phyloP scores from a whole-genome alignment of 2,888 invertebrate species.

The Willowsia nigromaculata region DNA sequence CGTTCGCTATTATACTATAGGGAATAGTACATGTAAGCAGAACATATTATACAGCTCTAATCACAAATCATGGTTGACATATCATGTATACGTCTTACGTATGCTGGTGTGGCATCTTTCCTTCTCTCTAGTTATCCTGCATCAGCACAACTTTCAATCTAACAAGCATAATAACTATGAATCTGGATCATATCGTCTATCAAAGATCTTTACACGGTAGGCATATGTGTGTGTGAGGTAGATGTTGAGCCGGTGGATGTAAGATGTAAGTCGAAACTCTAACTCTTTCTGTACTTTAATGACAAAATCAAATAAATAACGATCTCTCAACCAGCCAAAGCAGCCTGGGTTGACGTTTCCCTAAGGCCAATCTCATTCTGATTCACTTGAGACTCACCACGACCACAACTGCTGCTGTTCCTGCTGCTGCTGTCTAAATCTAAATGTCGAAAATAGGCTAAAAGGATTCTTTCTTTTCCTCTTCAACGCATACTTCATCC shows the following conservation, averaged over 20 bases:
- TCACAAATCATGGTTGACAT: slow-evolving; percentile 46
- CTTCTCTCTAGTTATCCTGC: neutral
- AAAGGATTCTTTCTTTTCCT: slow-evolving; percentile 1
- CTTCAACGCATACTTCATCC: slow-evolving; percentile 32
- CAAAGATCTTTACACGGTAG: neutral
- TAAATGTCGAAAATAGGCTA: slow-evolving; percentile 51
- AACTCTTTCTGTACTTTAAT: slow-evolving; percentile 41
- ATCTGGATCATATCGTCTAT: slow-evolving; percentile 45
- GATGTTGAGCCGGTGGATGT: neutral
- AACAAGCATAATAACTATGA: neutral
- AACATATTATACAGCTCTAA: neutral
- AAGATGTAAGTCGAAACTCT: neutral
- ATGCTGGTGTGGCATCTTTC: neutral
- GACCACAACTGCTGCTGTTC: slow-evolving; percentile 6
- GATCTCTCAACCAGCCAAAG: slow-evolving; percentile 53
- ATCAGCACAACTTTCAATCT: slow-evolving; percentile 22
- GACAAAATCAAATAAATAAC: slow-evolving; percentile 69
- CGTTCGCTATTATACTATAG: neutral
- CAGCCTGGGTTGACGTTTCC: slow-evolving; percentile 55
- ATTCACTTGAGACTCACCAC: slow-evolving; percentile 45
- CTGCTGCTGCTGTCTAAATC: slow-evolving; percentile 1
- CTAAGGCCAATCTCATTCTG: slow-evolving; percentile 54
- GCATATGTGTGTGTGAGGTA: neutral
- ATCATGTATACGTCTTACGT: neutral
- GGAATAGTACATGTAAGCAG: neutral